A percentile compares a stretch with the other conserved stretches of the same genome.
Conservation (phyloP, 2,888 invertebrate genomes). For the Tetrapedia diversipes region DNA sequence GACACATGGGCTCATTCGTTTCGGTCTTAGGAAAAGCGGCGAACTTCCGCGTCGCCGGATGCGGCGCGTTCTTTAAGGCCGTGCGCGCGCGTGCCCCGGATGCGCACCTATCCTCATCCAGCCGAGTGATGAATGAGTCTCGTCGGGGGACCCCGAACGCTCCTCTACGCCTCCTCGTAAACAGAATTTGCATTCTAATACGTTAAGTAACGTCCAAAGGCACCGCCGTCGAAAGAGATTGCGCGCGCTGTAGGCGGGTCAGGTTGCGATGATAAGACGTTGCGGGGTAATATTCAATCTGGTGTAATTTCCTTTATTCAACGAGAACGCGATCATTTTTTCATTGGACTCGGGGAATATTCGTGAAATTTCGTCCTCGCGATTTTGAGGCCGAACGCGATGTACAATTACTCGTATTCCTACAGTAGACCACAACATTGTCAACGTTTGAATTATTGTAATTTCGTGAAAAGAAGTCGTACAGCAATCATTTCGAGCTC, state of each 20-base stretch:
- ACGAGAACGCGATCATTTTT: neutral
- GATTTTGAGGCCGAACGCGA: too few relatives aligned
- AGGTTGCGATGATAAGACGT: constrained; percentile 23
- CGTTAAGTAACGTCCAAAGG: constrained; percentile 58
- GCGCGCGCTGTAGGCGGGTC: constrained; percentile 14
- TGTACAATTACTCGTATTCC: too few relatives aligned
- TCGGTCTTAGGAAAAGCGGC: constrained; percentile 50
- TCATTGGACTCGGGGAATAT: neutral
- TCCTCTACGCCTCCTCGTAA: constrained; percentile 59
- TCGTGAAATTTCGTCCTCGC: too few relatives aligned
- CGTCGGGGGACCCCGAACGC: constrained; percentile 56
- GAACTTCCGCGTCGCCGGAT: constrained; percentile 31
- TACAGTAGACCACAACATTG: too few relatives aligned
- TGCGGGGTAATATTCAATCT: constrained; percentile 8
- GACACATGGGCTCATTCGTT: constrained; percentile 58
- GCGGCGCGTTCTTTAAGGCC: constrained; percentile 50
- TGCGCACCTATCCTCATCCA: constrained; percentile 56
- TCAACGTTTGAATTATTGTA: too few relatives aligned
- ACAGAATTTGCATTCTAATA: constrained; percentile 65
- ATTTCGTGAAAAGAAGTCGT: too few relatives aligned
- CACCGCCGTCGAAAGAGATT: constrained; percentile 47
- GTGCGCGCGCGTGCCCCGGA: constrained; percentile 29
- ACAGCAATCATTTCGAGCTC: too few relatives aligned
- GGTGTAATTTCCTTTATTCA: too few relatives aligned
- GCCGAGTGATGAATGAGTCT: constrained; percentile 59